Conservation (phyloP, 2,113 vertebrate genomes). For the Rhinolophus sinicus region DNA sequence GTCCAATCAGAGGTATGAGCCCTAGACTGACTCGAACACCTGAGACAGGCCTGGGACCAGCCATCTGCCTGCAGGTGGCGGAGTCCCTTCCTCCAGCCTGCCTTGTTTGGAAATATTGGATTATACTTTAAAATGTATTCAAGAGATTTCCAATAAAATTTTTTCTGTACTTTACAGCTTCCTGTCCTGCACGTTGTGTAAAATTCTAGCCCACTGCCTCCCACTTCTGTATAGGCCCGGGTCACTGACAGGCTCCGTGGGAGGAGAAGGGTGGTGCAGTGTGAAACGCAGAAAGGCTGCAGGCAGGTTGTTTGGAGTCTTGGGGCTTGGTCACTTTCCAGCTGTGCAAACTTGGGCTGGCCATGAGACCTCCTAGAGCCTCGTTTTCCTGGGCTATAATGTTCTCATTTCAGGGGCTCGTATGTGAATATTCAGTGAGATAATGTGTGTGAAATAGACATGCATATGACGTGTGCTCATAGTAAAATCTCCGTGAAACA, state of each 20-base stretch:
- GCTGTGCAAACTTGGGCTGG: background rate
- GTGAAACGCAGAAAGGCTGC: too few relatives aligned
- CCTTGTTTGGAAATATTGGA: constrained; percentile 78
- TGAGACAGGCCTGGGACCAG: background rate
- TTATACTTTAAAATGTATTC: constrained; percentile 81
- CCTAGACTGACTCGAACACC: background rate
- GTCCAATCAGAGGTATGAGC: background rate
- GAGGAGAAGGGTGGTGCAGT: background rate
- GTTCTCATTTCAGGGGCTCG: background rate
- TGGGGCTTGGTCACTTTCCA: background rate
- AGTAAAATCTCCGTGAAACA: background rate
- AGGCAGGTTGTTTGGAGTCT: too few relatives aligned
- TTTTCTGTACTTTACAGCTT: constrained; percentile 83
- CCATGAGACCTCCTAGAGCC: background rate
- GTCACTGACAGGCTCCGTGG: background rate
- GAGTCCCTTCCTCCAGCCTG: background rate
- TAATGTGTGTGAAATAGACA: background rate
- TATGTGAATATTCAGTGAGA: background rate
- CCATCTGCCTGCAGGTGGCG: background rate
- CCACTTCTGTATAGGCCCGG: background rate
- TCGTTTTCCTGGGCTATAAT: background rate
- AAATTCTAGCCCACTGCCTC: background rate
- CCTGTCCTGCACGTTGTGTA: background rate
- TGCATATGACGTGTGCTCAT: background rate
- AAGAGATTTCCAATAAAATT: constrained; percentile 86